Conservation (phyloP, 2,888 invertebrate species). For the Gymnocheta viridis region DNA sequence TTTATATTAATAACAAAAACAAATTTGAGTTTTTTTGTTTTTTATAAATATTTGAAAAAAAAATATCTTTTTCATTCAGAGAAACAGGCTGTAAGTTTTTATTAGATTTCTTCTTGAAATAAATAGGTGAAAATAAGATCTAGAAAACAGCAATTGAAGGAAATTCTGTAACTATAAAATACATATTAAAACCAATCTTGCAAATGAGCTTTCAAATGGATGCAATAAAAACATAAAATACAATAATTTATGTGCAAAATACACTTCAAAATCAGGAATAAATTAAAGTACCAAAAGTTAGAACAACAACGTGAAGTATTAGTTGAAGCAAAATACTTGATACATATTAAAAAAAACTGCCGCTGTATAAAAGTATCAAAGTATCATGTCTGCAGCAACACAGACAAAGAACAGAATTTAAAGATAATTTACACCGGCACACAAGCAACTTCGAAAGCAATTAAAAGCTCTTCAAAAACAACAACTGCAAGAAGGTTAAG, state of each 20-base stretch:
- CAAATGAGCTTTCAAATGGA: too few relatives aligned
- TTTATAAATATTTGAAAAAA: too few relatives aligned
- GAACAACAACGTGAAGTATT: background rate
- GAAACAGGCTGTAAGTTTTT: too few relatives aligned
- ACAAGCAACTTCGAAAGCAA: constrained; percentile 36
- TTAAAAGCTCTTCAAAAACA: constrained; percentile 20
- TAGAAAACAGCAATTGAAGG: background rate
- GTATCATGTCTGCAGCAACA: background rate
- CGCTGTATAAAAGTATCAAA: constrained; percentile 22
- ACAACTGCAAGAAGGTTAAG: constrained; percentile 43
- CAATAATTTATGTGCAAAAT: background rate
- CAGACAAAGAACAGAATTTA: constrained; percentile 6
- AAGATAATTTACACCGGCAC: constrained; percentile 31
- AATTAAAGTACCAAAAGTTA: background rate
- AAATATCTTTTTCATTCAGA: background rate
- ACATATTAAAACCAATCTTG: background rate
- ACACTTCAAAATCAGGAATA: background rate
- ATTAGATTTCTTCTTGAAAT: too few relatives aligned
- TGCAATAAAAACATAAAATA: background rate
- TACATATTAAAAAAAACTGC: constrained; percentile 34
- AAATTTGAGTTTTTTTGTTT: too few relatives aligned
- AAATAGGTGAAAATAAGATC: too few relatives aligned
- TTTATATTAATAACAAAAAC: too few relatives aligned
- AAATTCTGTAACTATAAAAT: background rate
- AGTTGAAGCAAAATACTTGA: constrained; percentile 17